Evolutionary conservation across 2,888 invertebrate species (phyloP).

Genomic region (Dryobota labecula): DNA sequence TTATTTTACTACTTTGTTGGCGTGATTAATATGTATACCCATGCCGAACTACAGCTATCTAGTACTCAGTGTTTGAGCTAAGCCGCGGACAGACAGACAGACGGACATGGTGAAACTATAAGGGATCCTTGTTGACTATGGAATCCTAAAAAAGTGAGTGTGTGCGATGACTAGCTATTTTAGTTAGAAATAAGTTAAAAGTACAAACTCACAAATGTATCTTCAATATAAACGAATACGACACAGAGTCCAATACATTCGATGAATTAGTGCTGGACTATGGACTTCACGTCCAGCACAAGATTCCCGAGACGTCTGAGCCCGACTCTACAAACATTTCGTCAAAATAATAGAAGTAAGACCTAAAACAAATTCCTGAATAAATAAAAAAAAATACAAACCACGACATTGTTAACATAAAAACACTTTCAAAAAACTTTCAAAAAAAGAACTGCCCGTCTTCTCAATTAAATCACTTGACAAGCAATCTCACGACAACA

Average conservation of each 20-base stretch:
- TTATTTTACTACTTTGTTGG: too few relatives aligned
- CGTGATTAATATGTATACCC: too few relatives aligned
- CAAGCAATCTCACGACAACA: slow-evolving; percentile 39
- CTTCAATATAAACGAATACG: background rate
- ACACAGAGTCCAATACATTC: background rate
- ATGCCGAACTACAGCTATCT: too few relatives aligned
- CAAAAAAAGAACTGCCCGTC: slow-evolving; percentile 17
- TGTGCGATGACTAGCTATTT: too few relatives aligned
- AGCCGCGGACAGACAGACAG: too few relatives aligned
- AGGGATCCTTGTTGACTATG: too few relatives aligned
- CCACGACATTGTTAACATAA: background rate
- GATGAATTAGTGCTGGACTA: background rate
- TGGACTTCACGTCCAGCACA: background rate
- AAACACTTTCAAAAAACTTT: slow-evolving; percentile 22
- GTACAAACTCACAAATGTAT: background rate
- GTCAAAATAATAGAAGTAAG: background rate
- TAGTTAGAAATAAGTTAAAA: too few relatives aligned
- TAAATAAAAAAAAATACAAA: background rate
- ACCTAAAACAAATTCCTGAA: background rate
- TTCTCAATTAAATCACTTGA: slow-evolving; percentile 32
- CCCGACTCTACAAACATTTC: background rate
- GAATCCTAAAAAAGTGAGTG: too few relatives aligned
- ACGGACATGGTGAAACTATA: too few relatives aligned
- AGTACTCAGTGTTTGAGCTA: too few relatives aligned
- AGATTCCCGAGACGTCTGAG: too few relatives aligned